Base-by-base conservation (phyloP, 2,888 invertebrate species). In the Schizaphis graminum region DNA sequence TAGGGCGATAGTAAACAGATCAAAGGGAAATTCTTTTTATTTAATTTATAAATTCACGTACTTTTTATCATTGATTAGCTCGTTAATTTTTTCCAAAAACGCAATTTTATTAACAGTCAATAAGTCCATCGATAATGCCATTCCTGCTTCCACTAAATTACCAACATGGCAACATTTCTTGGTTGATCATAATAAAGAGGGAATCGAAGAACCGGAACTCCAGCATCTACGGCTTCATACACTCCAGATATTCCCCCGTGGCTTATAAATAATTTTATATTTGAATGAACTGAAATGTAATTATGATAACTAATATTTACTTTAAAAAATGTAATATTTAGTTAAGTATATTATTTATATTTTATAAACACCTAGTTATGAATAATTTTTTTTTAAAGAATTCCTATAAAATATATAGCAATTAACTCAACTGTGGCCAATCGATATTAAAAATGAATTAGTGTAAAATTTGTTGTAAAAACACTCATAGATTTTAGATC, bases 211-310 rank as follows among this genome's bases (percentile, higher is more conserved):
- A 89, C 35, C 5, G 89, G 92, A 2, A 93, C 92, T 28, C 92
- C 92, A 1, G 77, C 93, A 26, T 93, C 89, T 11, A 93, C 93
- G 11, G 89, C 93, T 77, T 93, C 89, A 26, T 93, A 89, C 53
- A 93, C 53, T 44, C 89, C 77, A 13, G 93, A 93, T 89, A 93
- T 93, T 16, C 93, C 88, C 11, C 89, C 93, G n/a, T 93, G 93
- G 26, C 77, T 89, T 77, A 92, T 89, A 26, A 92, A 92, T 16
- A 92, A 53, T 11, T 89, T 89, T 24, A 89, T 77, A 13, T 89
- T 93, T 24, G 93, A 44, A 56, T 93, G 93, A 28, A 93, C 89
- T 77, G 13, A 41, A 92, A 89, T 77, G 2, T 35, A 77, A 77
- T 77, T 77, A 35, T 77, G 35, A 88, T 53, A 10, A 92, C 0